These are phyloP conservation scores for Plebejus anna DNA, from an alignment of 2,888 invertebrate genomes.

Conservation along the genomic window DNA sequence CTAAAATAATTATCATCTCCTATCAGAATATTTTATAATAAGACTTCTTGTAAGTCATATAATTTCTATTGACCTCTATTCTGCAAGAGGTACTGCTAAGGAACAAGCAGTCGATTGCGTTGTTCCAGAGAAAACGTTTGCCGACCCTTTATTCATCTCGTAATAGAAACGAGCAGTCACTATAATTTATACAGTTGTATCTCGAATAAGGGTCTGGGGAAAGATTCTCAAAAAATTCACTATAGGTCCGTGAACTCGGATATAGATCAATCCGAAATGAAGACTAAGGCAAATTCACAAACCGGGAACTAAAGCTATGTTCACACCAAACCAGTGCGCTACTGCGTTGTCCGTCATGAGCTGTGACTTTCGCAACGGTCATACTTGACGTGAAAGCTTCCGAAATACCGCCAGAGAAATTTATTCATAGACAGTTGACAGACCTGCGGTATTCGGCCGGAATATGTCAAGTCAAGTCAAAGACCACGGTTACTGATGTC, in stretches of 20 bases:
- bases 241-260: not conserved
- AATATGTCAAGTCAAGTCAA: not conserved
- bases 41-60: not conserved
- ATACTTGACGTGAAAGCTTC: not conserved
- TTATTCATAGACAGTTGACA: not conserved
- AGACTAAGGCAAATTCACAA: not conserved
- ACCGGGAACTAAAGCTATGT: not conserved
- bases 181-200: slow-evolving; percentile 4
- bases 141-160: slow-evolving; percentile 14
- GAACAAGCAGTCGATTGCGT: not conserved
- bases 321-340: not conserved
- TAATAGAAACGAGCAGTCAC: slow-evolving; percentile 8
- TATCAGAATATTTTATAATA: not conserved
- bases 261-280: not conserved
- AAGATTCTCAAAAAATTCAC: not conserved
- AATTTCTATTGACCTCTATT: not conserved
- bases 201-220: not conserved
- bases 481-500: not conserved
- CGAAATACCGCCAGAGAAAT: not conserved
- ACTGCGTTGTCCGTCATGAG: not conserved
- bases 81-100: not conserved
- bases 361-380: not conserved
- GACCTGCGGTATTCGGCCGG: not conserved
- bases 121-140: not conserved
- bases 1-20: too few species aligned